Evolutionary conservation across 2,113 vertebrate species (phyloP), one percentile per base, ranked within the genome.

Genomic region (Epinephelus cyanopodus): DNA sequence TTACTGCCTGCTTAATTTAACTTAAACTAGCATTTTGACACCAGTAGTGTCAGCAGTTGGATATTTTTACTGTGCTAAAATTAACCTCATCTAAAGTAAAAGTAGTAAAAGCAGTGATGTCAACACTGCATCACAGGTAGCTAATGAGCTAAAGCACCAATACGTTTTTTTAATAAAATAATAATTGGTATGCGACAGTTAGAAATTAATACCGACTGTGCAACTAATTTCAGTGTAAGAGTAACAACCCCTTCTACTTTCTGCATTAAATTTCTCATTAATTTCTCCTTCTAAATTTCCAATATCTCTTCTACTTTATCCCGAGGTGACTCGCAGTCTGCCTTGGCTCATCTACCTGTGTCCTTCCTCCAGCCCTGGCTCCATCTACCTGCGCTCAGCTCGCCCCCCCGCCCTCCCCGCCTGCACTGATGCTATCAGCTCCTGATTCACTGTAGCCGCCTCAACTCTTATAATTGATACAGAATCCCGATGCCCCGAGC

Each of bases 401-500:
- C 93, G 87, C 94, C 93, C 88, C 85, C 69, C 93, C 86, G 83
- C 64, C 45, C 11, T 90, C 92, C 88, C 93, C 90, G 92, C 86
- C 83, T 92, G 90, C 92, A 89, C 52, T 92, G 96, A 97, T 96
- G 91, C 68, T 96, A 96, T 96, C 96, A 93, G 74, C 86, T 85
- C 90, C 92, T 93, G 95, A 96, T 95, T 94, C 96, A 96, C 94
- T 86, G 73, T 82, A 90, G 85, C 91, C 85, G 69, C 91, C 90
- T 93, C 88, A 80, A 86, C 92, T 90, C 78, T 85, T 88, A 94
- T 94, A 96, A 97, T 96, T 96, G 96, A 97, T 96, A 94, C 88
- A 68, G 66, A 94, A 94, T 92, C 89, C 84, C 56, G 57, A 15
- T 75, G 92, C 94, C 96, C 92, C 86, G 52, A 70, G 94, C 93